Base-by-base conservation (phyloP, 2,888 invertebrate genomes). In the Amphipyra berbera region DNA sequence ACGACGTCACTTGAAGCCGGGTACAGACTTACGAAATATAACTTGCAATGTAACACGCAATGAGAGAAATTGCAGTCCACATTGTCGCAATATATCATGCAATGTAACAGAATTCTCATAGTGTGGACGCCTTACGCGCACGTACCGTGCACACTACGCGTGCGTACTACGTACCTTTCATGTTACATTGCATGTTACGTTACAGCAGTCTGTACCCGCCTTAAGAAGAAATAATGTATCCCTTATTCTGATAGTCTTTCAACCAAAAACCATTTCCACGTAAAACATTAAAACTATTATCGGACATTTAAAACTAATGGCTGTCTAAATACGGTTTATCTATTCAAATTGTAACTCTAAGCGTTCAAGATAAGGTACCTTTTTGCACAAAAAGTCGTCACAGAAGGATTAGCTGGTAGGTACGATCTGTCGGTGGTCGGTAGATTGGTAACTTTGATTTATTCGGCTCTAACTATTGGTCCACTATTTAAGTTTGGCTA, bases 391-490 rank as follows among this genome's bases (percentile, higher is more conserved):
- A 35, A 45, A 44, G n/a, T 41, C 10, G 35, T 48, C 55, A 9
- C 52, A 15, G 49, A 42, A 13, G 76, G 70, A 75, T 75, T 78
- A 74, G 61, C 38, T 37, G 30, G 6, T 1, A 1, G 64, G 53
- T 77, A 59, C 59, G 74, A 65, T 69, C 63, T 55, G 63, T 53
- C 57, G 27, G 47, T 30, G 62, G 52, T 38, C 44, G 53, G 48
- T 63, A 54, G 72, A 75, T 72, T 68, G 61, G 66, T 68, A 59
- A 68, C 62, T 76, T 79, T 77, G 73, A 79, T 76, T 79, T 76
- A 79, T 76, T 40, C 54, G 13, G 44, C 40, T 35, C 58, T 38
- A 65, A 78, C 71, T 52, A 61, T 37, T 60, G 54, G 67, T 44
- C 6, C 27, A 14, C 35, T 46, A 37, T 61, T 53, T 53, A 45